Evolutionary conservation across 2,888 invertebrate genomes (phyloP), one percentile per base, ranked within the genome.

Genomic region (Acronicta psi): DNA sequence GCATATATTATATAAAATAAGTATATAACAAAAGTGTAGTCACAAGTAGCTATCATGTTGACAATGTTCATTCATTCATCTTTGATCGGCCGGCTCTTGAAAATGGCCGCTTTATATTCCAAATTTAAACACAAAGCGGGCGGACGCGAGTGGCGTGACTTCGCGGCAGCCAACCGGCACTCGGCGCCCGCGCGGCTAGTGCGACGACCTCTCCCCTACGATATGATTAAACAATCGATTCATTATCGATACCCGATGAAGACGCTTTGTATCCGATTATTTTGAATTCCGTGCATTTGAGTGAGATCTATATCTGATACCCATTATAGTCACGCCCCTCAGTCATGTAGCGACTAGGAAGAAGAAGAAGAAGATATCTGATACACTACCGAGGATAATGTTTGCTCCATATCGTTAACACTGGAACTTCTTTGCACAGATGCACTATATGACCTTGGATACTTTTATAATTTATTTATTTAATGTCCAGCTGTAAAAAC

Each of bases 81-180:
- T 70, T 70, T 63, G 47, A 59, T 73, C 59, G 51, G 53, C 41
- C 45, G 57, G 23, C 77, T 79, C 68, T 80, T 74, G 59, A 78
- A 76, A 73, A 67, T 75, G 72, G 79, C 71, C 76, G 80, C 76
- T 69, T 85, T 86, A 81, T 86, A 86, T 86, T 89, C 91, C 90
- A 91, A 92, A 91, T 90, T 87, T 91, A 91, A 87, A 89, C 86
- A 80, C 81, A 78, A 82, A 82, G 83, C 79, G 69, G 79, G 59
- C 73, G 69, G 59, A 71, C 70, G 73, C 78, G 75, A 76, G 88
- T 92, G 93, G 93, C 92, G 92, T 92, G 93, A 93, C 84, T 80
- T 69, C 62, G 61, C 74, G 53, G 31, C 76, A 75, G 77, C 91
- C 92, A 92, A 91, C 86, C 85, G 79, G 81, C 79, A 81, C 80